Evolutionary conservation across 2,888 invertebrate genomes (phyloP).

Genomic region (Scelioninae gen. 2): DNA sequence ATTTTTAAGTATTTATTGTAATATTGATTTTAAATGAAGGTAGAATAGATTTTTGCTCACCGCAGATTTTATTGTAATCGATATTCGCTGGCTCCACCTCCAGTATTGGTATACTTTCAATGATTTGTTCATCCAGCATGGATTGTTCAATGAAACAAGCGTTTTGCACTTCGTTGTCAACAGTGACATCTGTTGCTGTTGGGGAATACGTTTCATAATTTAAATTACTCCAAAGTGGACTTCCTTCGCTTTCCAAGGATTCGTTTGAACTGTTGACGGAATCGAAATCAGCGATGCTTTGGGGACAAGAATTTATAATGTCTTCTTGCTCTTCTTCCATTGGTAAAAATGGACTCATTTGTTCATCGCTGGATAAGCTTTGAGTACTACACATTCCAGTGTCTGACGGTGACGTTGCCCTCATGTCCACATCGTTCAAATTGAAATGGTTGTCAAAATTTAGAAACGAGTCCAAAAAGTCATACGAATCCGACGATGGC

Average conservation of each 20-base stretch:
- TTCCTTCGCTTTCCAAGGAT: conserved; percentile 65
- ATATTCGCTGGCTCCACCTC: conserved; percentile 21
- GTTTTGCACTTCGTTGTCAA: conserved; percentile 67
- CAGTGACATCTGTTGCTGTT: conserved; percentile 63
- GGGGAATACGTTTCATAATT: conserved; percentile 71
- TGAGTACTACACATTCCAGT: conserved; percentile 81
- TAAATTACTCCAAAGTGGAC: conserved; percentile 68
- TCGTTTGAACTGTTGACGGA: conserved; percentile 69
- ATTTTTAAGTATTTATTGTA: too few relatives aligned
- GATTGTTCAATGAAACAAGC: conserved; percentile 63
- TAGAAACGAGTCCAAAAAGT: conserved; percentile 82
- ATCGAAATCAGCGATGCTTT: conserved; percentile 69
- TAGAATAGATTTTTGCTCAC: too few relatives aligned
- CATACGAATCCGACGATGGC: conserved; percentile 69
- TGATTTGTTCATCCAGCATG: conserved; percentile 65
- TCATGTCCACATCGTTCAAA: conserved; percentile 72
- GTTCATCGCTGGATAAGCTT: conserved; percentile 76
- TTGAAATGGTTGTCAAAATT: conserved; percentile 78
- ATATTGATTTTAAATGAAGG: too few relatives aligned
- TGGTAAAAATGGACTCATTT: conserved; percentile 77
- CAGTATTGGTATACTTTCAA: conserved; percentile 39
- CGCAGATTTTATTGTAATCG: conserved; percentile 25
- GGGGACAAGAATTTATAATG: conserved; percentile 67
- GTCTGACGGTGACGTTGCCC: conserved; percentile 77
- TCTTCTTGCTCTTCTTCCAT: conserved; percentile 71